Base-by-base conservation (phyloP, 2,888 invertebrate species). In the Drosophila mimetica region DNA sequence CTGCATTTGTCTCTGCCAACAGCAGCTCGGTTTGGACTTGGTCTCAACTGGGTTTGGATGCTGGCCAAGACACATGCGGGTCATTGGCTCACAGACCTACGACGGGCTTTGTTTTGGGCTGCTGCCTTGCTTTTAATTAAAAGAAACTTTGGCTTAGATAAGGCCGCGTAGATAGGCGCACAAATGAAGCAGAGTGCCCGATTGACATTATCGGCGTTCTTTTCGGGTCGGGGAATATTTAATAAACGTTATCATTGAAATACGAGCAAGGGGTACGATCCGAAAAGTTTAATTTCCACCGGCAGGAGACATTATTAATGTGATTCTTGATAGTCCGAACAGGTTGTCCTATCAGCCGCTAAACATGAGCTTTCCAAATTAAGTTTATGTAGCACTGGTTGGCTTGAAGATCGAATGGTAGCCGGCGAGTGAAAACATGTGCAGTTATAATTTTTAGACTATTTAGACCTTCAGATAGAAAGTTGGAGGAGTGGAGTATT, bases 61-160 rank as follows among this genome's bases (percentile, higher is more conserved):
- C 60, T 60, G 70, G 75, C 74, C 71, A 75, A 77, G 65, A 69
- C 66, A 67, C 52, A 84, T 86, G 86, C 88, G 88, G 84, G 83
- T 87, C 88, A 86, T 80, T 86, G 84, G 88, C 86, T 71, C 69
- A 16, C 7, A 73, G 67, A 58, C 41, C 28, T 60, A 58, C 42
- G 64, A 28, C 13, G 39, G 63, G 34, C 42, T 48, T 36, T 63
- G 64, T 64, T 76, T 73, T 63, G 75, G 57, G 63, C 66, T 79
- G 63, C 66, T 79, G 71, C 75, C 67, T 71, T 51, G 77, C 75
- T 78, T 86, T 85, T 85, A 88, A 86, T 85, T 85, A 88, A 88
- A 86, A 85, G 75, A 80, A 83, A 88, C 84, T 88, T 86, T 61
- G 60, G 76, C 65, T 86, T 61, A 83, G 84, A 85, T 85, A 88